phyloP scores from a whole-genome alignment of 2,113 vertebrate genomes.

The Phalacrocorax carbo region DNA sequence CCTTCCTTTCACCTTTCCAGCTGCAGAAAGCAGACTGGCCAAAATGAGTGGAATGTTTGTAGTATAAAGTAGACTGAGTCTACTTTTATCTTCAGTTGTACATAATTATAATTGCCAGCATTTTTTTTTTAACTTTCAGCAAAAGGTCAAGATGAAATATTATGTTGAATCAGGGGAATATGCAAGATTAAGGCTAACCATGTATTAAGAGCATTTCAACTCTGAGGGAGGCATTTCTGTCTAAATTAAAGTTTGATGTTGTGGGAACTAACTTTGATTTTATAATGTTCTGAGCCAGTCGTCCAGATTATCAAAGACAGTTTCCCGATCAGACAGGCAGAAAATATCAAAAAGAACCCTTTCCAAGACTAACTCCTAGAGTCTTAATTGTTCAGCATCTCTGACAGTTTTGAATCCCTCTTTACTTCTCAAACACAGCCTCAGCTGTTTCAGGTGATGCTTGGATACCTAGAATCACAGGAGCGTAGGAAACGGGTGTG shows the following conservation, averaged over 20 bases:
- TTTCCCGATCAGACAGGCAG: background rate
- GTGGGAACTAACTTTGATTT: conserved; percentile 56
- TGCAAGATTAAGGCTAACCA: conserved; percentile 51
- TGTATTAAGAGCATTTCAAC: conserved; percentile 35
- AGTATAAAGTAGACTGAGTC: background rate
- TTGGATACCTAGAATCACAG: background rate
- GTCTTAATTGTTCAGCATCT: conserved; percentile 27
- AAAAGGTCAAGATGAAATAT: conserved; percentile 36
- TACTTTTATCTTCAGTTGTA: conserved; percentile 22
- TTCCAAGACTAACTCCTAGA: background rate
- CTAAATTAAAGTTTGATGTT: conserved; percentile 55
- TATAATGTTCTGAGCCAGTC: conserved; percentile 30
- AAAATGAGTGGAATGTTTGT: background rate
- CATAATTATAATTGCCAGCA: conserved; percentile 23
- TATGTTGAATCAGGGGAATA: conserved; percentile 25
- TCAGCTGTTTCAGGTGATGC: background rate
- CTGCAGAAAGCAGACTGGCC: background rate
- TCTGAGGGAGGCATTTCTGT: conserved; percentile 50
- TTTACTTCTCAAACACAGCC: background rate
- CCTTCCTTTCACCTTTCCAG: background rate
- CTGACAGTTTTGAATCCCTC: background rate
- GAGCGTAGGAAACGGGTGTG: background rate
- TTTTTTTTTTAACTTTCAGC: conserved; percentile 43
- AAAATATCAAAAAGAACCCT: conserved; percentile 28
- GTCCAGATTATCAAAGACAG: conserved; percentile 30